Conservation (phyloP, 2,888 invertebrate genomes). For the Eupeodes luniger region DNA sequence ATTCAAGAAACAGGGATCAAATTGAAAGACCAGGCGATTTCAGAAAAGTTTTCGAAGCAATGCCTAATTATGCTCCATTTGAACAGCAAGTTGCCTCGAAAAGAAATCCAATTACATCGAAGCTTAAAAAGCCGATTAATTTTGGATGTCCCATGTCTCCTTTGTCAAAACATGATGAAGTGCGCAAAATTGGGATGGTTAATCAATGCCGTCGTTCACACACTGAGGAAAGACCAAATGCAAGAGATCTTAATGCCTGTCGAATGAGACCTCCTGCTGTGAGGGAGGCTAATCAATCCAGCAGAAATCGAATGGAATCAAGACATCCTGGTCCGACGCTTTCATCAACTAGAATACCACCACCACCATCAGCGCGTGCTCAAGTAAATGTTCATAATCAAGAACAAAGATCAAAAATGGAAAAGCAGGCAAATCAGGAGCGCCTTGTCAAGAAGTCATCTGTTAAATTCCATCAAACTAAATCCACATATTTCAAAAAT, state of each 20-base stretch:
- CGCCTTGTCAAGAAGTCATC: slow-evolving; percentile 57
- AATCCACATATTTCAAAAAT: slow-evolving; percentile 55
- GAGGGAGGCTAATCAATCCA: not conserved
- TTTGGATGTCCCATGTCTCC: not conserved
- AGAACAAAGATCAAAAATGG: not conserved
- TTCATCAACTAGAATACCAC: slow-evolving; percentile 19
- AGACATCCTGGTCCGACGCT: not conserved
- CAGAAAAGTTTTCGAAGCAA: slow-evolving; percentile 25
- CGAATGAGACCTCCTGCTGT: not conserved
- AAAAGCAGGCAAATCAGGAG: slow-evolving; percentile 10
- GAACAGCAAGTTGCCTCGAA: slow-evolving; percentile 35
- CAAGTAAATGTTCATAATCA: slow-evolving; percentile 7
- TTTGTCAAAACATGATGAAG: not conserved
- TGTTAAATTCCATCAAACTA: slow-evolving; percentile 46
- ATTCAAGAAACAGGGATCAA: not conserved
- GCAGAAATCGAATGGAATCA: not conserved
- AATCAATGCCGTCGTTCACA: not conserved
- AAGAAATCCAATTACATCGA: not conserved
- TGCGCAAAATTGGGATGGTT: not conserved
- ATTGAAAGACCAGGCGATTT: slow-evolving; percentile 45
- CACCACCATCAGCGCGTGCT: slow-evolving; percentile 8
- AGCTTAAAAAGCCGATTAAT: slow-evolving; percentile 36
- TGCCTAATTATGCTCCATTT: slow-evolving; percentile 58
- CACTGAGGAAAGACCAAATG: not conserved
- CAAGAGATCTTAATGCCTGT: too few species aligned